Conservation (phyloP, 2,797 vertebrate species). For the Ctenochaetus hawaiiensis region DNA sequence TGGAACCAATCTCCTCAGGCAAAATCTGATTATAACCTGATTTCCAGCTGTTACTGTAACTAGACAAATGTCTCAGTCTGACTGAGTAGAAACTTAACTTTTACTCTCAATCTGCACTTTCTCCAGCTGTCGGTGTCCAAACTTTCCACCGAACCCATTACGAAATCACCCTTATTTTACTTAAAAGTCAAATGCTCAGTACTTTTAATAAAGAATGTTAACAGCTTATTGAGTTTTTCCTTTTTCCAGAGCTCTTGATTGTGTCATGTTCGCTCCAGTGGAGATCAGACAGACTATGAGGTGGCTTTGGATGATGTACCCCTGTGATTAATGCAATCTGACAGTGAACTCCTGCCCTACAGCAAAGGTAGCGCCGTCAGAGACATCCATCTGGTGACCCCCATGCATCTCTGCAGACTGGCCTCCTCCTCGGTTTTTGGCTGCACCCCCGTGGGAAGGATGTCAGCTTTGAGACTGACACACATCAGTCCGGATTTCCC, state of each 20-base stretch:
- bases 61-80: neutral
- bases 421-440: slow-evolving; percentile 42
- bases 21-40: slow-evolving; percentile 69
- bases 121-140: neutral
- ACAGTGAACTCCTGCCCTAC: slow-evolving; percentile 79
- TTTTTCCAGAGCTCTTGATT: slow-evolving; percentile 17
- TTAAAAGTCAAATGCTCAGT: slow-evolving; percentile 9
- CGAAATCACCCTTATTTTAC: slow-evolving; percentile 2
- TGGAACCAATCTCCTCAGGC: slow-evolving; percentile 66
- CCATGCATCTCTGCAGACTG: slow-evolving; percentile 62
- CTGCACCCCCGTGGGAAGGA: slow-evolving; percentile 79
- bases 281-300: slow-evolving; percentile 48
- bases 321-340: slow-evolving; percentile 74
- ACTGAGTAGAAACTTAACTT: slow-evolving; percentile 26
- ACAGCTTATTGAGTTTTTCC: slow-evolving; percentile 7
- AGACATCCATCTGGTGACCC: slow-evolving; percentile 80
- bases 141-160: slow-evolving; percentile 16
- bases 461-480: slow-evolving; percentile 76
- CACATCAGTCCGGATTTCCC: slow-evolving; percentile 39
- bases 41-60: slow-evolving; percentile 53
- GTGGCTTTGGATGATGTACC: slow-evolving; percentile 57
- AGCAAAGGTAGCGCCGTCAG: slow-evolving; percentile 69
- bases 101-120: slow-evolving; percentile 16
- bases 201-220: slow-evolving; percentile 5
- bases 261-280: slow-evolving; percentile 42